Evolutionary conservation across 2,113 vertebrate species (phyloP).

Genomic region (Erythrolamprus reginae): DNA sequence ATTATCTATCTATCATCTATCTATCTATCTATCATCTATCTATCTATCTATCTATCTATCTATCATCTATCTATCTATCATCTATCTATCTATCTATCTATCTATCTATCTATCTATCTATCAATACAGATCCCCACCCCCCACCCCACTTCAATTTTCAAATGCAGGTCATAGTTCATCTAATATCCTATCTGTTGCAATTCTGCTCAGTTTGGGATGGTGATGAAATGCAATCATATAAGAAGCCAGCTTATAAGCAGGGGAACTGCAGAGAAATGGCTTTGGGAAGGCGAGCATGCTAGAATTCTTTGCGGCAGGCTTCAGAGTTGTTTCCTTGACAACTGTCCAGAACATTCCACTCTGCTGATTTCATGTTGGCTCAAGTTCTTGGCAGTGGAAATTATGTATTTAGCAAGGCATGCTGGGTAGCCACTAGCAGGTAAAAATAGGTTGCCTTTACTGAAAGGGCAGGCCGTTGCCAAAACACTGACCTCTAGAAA

Average conservation of each 20-base stretch:
- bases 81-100: too few species aligned
- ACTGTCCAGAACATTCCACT: not conserved
- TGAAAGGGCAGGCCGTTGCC: not conserved
- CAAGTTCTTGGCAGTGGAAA: not conserved
- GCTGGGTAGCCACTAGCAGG: not conserved
- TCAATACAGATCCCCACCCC: not conserved
- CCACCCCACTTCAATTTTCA: not conserved
- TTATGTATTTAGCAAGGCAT: not conserved
- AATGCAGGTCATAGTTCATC: not conserved
- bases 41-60: too few species aligned
- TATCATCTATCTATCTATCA: too few species aligned
- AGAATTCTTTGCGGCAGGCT: not conserved
- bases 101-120: not conserved
- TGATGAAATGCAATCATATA: not conserved
- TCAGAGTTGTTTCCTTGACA: not conserved
- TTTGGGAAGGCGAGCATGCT: not conserved
- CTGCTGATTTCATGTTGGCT: not conserved
- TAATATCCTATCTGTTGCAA: too few species aligned
- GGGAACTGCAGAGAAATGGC: not conserved
- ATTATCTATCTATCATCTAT: too few species aligned
- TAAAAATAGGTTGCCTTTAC: not conserved
- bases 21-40: too few species aligned
- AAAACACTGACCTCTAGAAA: not conserved
- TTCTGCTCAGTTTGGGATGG: too few species aligned
- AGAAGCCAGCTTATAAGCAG: not conserved